phyloP scores from a whole-genome alignment of 2,113 vertebrate genomes.

The Leuciscus idus region DNA sequence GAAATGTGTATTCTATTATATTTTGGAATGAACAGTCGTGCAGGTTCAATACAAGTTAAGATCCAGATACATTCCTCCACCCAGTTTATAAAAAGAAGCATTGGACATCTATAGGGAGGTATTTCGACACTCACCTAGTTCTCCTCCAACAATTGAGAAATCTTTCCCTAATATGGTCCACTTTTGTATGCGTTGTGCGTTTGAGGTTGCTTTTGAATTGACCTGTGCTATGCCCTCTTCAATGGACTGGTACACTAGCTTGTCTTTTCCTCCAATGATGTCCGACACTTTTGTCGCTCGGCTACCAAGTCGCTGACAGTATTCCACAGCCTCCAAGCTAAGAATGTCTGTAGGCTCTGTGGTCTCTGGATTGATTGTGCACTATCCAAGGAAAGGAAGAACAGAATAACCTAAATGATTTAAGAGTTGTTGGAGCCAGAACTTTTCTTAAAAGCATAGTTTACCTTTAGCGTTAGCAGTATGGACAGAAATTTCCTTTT shows the following conservation, averaged over 20 bases:
- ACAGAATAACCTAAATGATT: neutral
- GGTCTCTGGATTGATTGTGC: conserved; percentile 77
- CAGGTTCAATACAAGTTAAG: neutral
- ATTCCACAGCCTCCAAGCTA: conserved; percentile 79
- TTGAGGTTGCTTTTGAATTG: conserved; percentile 76
- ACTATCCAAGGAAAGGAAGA: conserved; percentile 66
- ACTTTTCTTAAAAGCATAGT: neutral
- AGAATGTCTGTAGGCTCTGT: conserved; percentile 82
- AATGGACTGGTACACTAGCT: conserved; percentile 75
- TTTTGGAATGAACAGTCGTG: neutral
- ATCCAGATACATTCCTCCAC: neutral
- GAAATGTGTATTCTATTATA: neutral
- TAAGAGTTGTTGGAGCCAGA: neutral
- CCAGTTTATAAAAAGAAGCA: too few relatives aligned
- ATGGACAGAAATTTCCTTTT: conserved; percentile 87
- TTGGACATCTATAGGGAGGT: neutral
- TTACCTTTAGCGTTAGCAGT: conserved; percentile 87
- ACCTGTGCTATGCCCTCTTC: conserved; percentile 82
- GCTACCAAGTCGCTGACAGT: conserved; percentile 82
- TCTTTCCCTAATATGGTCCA: conserved; percentile 82
- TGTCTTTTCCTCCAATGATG: conserved; percentile 75
- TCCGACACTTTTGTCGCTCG: conserved; percentile 79
- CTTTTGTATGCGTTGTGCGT: conserved; percentile 84
- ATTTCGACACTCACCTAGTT: conserved; percentile 78
- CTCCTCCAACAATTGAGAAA: conserved; percentile 87